Evolutionary conservation across 1,140 invertebrate genomes (phyloP), one percentile per base, ranked within the genome.

Genomic region (Drosophila littoralis): DNA sequence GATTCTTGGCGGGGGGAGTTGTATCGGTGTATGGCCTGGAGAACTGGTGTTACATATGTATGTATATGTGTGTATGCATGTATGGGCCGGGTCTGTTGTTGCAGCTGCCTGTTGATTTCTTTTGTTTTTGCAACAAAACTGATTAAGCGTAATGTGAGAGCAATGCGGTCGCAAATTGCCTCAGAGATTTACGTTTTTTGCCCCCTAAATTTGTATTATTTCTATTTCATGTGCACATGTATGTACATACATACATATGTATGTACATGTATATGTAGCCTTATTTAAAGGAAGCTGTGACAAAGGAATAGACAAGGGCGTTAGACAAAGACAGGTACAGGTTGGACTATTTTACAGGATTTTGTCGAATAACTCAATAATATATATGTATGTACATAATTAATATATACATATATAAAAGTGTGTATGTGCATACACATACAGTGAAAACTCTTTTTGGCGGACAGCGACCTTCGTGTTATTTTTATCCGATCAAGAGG

Each of bases 91-190:
- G 28, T 42, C 36, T 28, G 38, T 28, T 33, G 36, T 54, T 58
- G 45, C 59, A 72, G 68, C 74, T 72, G 74, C 70, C 75, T 77
- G 75, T 68, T 77, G 69, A 73, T 73, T 63, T 70, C 72, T 66
- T 61, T 76, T 75, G 32, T 57, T 66, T 64, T 63, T 55, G 65
- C 73, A 54, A 66, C 52, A 38, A 54, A 77, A 83, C 79, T 83
- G 83, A 86, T 88, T 77, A 79, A 79, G 79, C 77, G 81, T 81
- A 90, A 83, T 88, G 59, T 78, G 84, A 90, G 84, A 57, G 54
- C 45, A 67, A 45, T 54, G 38, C 48, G 33, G 55, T 52, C 65
- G 51, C 67, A 48, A 70, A 38, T 73, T 52, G 55, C 66, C 71
- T 68, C 12, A 22, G 43, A 71, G 48, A 51, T 70, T 63, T 63